Evolutionary conservation across 2,797 vertebrate genomes (phyloP), one percentile per base, ranked within the genome.

Genomic region (Rhyacichthys aspro): DNA sequence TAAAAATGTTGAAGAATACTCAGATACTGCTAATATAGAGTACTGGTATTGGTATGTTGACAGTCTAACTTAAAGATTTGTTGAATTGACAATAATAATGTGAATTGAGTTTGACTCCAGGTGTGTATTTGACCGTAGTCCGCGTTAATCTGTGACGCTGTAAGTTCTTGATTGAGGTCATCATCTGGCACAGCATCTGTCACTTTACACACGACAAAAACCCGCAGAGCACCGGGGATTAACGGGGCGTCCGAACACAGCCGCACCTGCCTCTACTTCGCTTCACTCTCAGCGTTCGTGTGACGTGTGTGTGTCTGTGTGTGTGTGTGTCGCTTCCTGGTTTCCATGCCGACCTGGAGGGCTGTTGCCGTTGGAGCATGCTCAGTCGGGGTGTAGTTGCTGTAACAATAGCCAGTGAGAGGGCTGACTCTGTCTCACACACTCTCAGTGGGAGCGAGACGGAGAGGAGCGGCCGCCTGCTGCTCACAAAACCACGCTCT

Each of bases 361-460:
- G 79, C 85, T 82, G 84, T 86, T 79, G 79, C 79, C 18, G 67
- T 67, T 44, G 78, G 92, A 91, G 91, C 92, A 92, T 92, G 92
- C 91, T 92, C 91, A 89, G 90, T 54, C 66, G 81, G 67, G 88
- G 74, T 69, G 55, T 63, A 17, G 8, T 16, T n/a, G 33, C 34
- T 78, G 83, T 87, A 91, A 93, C 91, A 92, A 93, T 90, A 92
- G 91, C 88, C 76, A 72, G 79, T 16, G 82, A 89, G 88, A 86
- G 80, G 81, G 67, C 59, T 10, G 43, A 19, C 44, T 19, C 69
- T 7, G 45, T 33, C 70, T 56, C 47, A 58, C 78, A 66, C 62
- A 42, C 53, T 43, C 39, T 2, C 80, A 73, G 86, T 76, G 69
- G 74, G 81, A 85, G 80, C 38, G 66, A 83, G 76, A 74, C 72